phyloP scores from a whole-genome alignment of 2,888 invertebrate species.

The Cryptosula pallasiana region DNA sequence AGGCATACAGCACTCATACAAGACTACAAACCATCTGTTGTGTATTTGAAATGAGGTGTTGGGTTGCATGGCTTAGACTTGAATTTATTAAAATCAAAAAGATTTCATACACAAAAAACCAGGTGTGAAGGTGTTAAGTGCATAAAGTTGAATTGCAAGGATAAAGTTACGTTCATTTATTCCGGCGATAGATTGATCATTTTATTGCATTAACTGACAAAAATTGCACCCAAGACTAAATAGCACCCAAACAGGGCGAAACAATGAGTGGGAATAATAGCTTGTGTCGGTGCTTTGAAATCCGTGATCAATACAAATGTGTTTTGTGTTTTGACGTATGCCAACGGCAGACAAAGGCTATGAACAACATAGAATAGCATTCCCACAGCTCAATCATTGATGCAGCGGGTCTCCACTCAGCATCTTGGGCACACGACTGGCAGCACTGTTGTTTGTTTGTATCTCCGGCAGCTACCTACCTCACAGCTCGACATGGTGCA shows the following conservation, averaged over 20 bases:
- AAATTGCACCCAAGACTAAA: not conserved
- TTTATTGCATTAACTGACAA: conserved; percentile 13
- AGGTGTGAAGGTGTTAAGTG: conserved; percentile 17
- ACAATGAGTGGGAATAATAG: conserved; percentile 22
- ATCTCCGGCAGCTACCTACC: no score
- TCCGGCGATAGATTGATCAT: not conserved
- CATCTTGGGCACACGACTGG: no score
- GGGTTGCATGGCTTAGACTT: conserved; percentile 1
- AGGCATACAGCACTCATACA: not conserved
- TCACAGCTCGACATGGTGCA: conserved; percentile 12
- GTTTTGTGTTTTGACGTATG: conserved; percentile 8
- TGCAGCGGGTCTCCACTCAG: no score
- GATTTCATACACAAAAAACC: not conserved
- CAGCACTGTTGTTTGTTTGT: no score
- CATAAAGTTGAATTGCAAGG: not conserved
- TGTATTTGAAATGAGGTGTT: not conserved
- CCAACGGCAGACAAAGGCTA: not conserved
- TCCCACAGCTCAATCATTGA: no score
- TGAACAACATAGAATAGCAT: not conserved
- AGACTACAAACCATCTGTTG: not conserved
- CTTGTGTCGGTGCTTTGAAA: not conserved
- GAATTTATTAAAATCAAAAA: conserved; percentile 21
- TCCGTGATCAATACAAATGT: conserved; percentile 20
- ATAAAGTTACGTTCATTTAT: not conserved
- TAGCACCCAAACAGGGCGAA: not conserved